phyloP scores from a whole-genome alignment of 92 coral and sea anemone genomes.

The Epizoanthus stellaris region DNA sequence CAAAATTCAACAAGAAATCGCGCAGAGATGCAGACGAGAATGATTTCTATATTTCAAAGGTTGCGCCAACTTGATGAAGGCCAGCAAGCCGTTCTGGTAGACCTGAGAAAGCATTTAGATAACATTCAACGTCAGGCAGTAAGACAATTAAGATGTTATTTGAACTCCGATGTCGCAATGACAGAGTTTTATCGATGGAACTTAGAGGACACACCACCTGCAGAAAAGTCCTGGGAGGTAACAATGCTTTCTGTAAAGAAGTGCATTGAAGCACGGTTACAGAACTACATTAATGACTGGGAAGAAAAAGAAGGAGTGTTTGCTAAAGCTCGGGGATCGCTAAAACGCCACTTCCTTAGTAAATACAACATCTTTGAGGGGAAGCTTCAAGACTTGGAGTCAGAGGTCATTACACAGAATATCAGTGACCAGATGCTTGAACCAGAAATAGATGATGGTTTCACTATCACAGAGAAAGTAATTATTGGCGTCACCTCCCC shows the following conservation, averaged over 20 bases:
- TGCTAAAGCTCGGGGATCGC: neutral
- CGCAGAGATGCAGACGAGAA: neutral
- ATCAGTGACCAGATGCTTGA: neutral
- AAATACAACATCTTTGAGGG: slow-evolving; percentile 3
- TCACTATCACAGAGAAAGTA: slow-evolving; percentile 3
- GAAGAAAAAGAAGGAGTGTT: no score
- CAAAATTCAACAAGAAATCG: slow-evolving; percentile 10
- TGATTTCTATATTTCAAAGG: neutral
- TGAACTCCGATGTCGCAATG: neutral
- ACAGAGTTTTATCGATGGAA: slow-evolving; percentile 17
- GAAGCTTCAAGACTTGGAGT: neutral
- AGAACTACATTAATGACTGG: no score
- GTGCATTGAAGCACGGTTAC: no score
- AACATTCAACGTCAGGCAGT: neutral
- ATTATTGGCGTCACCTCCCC: slow-evolving; percentile 35
- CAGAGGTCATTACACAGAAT: neutral
- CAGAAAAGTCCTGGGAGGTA: neutral
- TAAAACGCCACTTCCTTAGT: neutral
- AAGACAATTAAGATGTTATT: neutral
- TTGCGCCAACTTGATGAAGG: neutral
- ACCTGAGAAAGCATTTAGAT: neutral
- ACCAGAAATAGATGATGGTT: neutral
- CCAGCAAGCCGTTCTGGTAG: neutral
- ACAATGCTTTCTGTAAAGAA: neutral
- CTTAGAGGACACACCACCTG: neutral